Base-by-base conservation (phyloP, 2,797 vertebrate species). In the Propithecus perrieri region DNA sequence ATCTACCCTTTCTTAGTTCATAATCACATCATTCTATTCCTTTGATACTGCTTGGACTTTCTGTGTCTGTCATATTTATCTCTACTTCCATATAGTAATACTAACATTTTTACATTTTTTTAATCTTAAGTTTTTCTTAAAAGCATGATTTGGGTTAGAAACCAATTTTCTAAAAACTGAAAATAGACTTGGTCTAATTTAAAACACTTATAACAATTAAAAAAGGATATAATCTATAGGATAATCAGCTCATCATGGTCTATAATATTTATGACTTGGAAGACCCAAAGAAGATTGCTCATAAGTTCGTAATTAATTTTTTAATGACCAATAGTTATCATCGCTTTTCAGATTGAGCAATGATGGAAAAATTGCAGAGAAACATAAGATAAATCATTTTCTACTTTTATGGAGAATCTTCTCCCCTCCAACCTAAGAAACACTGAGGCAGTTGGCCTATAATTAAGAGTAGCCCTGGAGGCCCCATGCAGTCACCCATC, bases 151-250 rank as follows among this genome's bases (percentile, higher is more conserved):
- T 96, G 75, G 46, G 30, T 81, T 85, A 76, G 11, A 81, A 94
- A 79, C 3, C 46, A 86, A 80, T 61, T 89, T 76, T 91, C 35
- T 2, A 30, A 85, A 92, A 86, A 61, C n/a, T 61, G 8, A 89
- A 96, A 94, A 71, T 57, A 59, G 18, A 33, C 28, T 85, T 90
- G 22, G 3, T 91, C 24, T 88, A 81, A 95, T 87, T 95, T 89
- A 67, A 96, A 93, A 69, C 4, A 35, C 0, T 79, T 71, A 24
- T 61, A 92, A 83, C 10, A 84, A 5, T 78, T 85, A 55, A 92
- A 95, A 94, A 89, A 17, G 90, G 26, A 86, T 18, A 80, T 0
- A 84, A 57, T 63, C 33, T 85, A 38, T 30, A 96, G 20, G 43
- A 85, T 67, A 91, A 90, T 87, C 46, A 88, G 24, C 3, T 92